Evolutionary conservation across 2,797 vertebrate species (phyloP).

Genomic region (Tachyglossus aculeatus): DNA sequence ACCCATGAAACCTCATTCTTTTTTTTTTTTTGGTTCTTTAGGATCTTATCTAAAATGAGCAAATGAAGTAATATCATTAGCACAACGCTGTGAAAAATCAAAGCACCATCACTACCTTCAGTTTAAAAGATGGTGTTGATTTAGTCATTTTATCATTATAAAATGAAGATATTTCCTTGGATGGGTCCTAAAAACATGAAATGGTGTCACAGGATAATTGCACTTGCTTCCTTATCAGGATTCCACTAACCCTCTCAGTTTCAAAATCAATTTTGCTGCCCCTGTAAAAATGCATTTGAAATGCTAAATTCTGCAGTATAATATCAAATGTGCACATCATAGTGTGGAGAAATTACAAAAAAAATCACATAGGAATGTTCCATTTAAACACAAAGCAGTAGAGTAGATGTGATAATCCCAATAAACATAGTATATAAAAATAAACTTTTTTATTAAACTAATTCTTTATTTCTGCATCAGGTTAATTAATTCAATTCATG

Average conservation of each 20-base stretch:
- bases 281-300: background rate
- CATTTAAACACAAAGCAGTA: background rate
- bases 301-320: background rate
- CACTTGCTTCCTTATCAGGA: background rate
- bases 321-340: background rate
- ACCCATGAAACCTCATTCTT: background rate
- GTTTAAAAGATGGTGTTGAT: background rate
- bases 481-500: background rate
- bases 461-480: background rate
- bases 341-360: background rate
- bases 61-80: background rate
- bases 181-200: no score
- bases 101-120: background rate
- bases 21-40: background rate
- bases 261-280: background rate
- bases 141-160: background rate
- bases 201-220: background rate
- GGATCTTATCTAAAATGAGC: background rate
- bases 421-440: background rate
- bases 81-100: background rate
- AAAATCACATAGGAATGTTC: background rate
- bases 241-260: background rate
- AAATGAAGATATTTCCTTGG: background rate
- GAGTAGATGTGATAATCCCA: background rate
- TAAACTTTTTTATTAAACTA: background rate